A percentile compares a stretch with the other conserved stretches of the same genome.
Conservation (phyloP, 2,888 invertebrate genomes). For the Folsomia candida region DNA sequence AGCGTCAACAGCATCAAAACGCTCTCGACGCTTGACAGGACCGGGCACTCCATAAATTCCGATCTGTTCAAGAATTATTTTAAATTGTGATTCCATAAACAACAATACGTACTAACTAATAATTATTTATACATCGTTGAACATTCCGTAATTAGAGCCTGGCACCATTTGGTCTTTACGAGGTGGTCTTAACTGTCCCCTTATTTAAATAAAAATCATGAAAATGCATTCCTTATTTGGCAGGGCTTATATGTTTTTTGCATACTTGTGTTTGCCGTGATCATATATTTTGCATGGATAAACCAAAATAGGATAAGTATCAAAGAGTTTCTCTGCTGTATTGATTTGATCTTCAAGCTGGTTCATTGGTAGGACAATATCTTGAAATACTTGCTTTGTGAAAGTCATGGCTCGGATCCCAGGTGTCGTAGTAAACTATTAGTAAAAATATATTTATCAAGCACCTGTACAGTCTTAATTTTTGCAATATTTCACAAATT, state of each 20-base stretch:
- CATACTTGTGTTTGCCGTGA: slow-evolving; percentile 58
- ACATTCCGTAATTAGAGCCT: slow-evolving; percentile 67
- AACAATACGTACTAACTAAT: not conserved
- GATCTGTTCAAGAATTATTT: no score
- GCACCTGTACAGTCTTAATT: no score
- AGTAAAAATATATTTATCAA: no score
- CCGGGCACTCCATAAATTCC: slow-evolving; percentile 70
- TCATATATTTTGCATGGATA: slow-evolving; percentile 68
- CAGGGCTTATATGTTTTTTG: no score
- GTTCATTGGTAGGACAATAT: slow-evolving; percentile 53
- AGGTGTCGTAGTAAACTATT: slow-evolving; percentile 68
- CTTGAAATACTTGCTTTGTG: slow-evolving; percentile 53
- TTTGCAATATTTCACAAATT: no score
- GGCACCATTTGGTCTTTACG: slow-evolving; percentile 62
- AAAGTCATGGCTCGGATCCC: slow-evolving; percentile 68
- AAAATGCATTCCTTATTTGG: no score
- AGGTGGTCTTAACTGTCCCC: slow-evolving; percentile 63
- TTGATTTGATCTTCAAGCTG: slow-evolving; percentile 66
- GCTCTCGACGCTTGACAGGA: slow-evolving; percentile 61
- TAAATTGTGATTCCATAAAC: not conserved
- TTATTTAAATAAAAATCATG: slow-evolving; percentile 36
- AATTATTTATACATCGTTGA: slow-evolving; percentile 60
- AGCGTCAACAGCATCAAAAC: slow-evolving; percentile 64
- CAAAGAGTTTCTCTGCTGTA: slow-evolving; percentile 62
- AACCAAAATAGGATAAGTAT: slow-evolving; percentile 66